Percentiles rank a stretch among this genome's conserved stretches.
Evolutionary conservation across 2,888 invertebrate genomes (phyloP).

Genomic region (Drosophila histrio): DNA sequence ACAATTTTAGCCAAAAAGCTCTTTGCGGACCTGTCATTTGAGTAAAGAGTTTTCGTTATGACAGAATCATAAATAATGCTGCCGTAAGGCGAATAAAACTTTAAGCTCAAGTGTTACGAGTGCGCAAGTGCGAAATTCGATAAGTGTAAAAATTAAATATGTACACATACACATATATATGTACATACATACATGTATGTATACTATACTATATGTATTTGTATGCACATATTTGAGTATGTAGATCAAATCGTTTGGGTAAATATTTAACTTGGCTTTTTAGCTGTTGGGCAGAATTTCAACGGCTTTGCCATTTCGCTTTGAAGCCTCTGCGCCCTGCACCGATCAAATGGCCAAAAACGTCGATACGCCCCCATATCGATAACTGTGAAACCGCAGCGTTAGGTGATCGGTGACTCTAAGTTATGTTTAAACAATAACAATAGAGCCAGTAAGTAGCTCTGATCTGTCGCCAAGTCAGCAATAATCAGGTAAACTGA

Average conservation of each 20-base stretch:
- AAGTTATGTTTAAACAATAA: not conserved
- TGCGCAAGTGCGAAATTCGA: constrained; percentile 59
- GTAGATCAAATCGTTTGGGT: constrained; percentile 45
- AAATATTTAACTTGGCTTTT: constrained; percentile 47
- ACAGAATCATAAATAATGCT: constrained; percentile 57
- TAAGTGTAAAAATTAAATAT: constrained; percentile 52
- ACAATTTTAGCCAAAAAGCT: constrained; percentile 31
- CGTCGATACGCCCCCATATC: constrained; percentile 6
- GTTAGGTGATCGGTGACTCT: not conserved
- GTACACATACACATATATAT: not conserved
- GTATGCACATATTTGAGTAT: constrained; percentile 9
- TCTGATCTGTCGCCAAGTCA: not conserved
- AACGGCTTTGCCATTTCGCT: constrained; percentile 31
- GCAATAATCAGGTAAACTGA: not conserved
- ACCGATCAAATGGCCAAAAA: constrained; percentile 10
- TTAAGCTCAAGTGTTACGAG: constrained; percentile 46
- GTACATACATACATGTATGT: not conserved
- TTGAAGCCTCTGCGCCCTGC: constrained; percentile 6
- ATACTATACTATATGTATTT: not conserved
- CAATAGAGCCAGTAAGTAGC: not conserved
- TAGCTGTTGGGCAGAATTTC: constrained; percentile 24
- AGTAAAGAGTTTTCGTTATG: constrained; percentile 32
- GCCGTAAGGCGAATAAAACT: constrained; percentile 53
- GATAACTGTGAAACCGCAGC: constrained; percentile 3
- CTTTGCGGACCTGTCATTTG: constrained; percentile 42